Conservation (phyloP, 1,140 invertebrate genomes). For the Papilio aristodemus region DNA sequence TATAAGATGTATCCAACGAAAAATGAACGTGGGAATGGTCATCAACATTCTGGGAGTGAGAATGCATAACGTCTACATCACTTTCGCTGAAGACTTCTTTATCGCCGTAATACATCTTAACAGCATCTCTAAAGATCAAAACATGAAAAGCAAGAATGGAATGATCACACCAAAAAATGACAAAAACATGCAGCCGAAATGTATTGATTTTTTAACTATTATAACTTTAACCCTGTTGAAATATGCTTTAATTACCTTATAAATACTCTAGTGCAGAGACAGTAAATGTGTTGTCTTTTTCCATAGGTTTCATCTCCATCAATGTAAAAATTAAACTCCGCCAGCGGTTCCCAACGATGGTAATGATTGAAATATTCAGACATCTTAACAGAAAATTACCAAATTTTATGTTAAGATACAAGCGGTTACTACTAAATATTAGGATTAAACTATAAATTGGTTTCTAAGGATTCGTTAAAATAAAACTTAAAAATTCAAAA, state of each 20-base stretch:
- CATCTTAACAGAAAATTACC: slow-evolving; percentile 54
- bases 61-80: slow-evolving; percentile 65
- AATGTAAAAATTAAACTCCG: slow-evolving; percentile 72
- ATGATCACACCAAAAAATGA: too few species aligned
- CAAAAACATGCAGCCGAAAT: slow-evolving; percentile 25
- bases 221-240: not conserved
- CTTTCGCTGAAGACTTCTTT: slow-evolving; percentile 74
- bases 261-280: slow-evolving; percentile 74
- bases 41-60: slow-evolving; percentile 63
- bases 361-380: slow-evolving; percentile 70
- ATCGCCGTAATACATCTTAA: slow-evolving; percentile 66
- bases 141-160: not conserved
- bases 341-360: slow-evolving; percentile 76
- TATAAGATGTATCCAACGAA: slow-evolving; percentile 73
- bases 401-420: not conserved
- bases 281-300: slow-evolving; percentile 71
- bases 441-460: not conserved
- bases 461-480: not conserved
- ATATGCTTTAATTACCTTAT: slow-evolving; percentile 54
- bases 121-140: slow-evolving; percentile 60
- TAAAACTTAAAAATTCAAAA: not conserved
- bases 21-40: slow-evolving; percentile 77
- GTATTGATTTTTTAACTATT: slow-evolving; percentile 35
- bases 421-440: not conserved
- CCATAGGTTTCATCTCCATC: slow-evolving; percentile 50